phyloP scores from a whole-genome alignment of 2,888 invertebrate genomes.

The Phaedon cochleariae region DNA sequence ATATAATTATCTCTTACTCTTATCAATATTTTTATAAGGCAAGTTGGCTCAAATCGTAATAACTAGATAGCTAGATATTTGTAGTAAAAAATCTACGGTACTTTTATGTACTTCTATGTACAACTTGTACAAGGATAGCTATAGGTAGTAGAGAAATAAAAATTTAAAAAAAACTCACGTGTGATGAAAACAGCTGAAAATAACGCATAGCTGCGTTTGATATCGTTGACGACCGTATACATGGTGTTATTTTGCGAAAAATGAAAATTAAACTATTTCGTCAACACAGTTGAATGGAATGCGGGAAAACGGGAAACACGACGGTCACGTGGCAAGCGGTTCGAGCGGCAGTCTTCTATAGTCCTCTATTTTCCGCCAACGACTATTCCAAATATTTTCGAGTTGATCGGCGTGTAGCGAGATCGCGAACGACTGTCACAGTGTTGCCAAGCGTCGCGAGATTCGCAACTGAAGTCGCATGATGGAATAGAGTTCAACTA shows the following conservation, averaged over 20 bases:
- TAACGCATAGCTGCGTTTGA: slow-evolving; percentile 50
- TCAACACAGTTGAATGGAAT: neutral
- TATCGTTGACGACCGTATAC: slow-evolving; percentile 51
- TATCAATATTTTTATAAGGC: no score
- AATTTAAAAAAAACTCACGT: slow-evolving; percentile 43
- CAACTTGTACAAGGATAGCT: no score
- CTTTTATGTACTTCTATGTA: no score
- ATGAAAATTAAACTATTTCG: no score
- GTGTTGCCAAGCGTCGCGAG: neutral
- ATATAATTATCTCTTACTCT: no score
- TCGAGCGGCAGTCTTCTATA: neutral
- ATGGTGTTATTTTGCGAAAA: slow-evolving; percentile 40
- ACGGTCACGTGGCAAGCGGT: slow-evolving; percentile 11
- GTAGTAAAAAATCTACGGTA: no score
- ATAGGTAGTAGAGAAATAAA: no score
- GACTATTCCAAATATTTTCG: slow-evolving; percentile 2
- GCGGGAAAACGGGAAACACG: neutral
- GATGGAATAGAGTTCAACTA: no score
- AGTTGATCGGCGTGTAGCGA: neutral
- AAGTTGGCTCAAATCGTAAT: no score
- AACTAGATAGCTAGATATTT: no score
- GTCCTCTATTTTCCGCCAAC: neutral
- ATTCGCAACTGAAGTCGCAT: no score
- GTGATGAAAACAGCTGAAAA: slow-evolving; percentile 51
- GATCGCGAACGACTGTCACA: neutral